phyloP scores from a whole-genome alignment of 2,113 vertebrate species.

The Ovis canadensis region DNA sequence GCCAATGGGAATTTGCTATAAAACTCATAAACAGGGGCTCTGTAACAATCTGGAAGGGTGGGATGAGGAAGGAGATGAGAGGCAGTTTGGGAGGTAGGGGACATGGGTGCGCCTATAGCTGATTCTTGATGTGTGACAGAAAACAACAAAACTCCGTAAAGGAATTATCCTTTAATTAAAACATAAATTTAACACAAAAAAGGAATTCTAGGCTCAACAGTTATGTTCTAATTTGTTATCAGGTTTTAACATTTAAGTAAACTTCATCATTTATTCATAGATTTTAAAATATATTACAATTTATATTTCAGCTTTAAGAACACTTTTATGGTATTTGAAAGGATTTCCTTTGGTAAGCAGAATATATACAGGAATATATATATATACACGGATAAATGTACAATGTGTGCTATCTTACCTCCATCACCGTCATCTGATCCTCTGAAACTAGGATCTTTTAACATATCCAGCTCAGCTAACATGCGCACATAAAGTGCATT shows the following conservation, averaged over 20 bases:
- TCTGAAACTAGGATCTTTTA: conserved; percentile 97
- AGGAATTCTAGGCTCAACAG: neutral
- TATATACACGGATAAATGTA: rapidly evolving
- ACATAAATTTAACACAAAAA: neutral
- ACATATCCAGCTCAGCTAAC: conserved; percentile 98
- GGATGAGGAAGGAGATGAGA: neutral
- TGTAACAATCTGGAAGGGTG: neutral
- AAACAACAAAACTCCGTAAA: neutral
- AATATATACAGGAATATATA: neutral
- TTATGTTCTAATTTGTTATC: neutral
- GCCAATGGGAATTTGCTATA: neutral
- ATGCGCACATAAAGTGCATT: conserved; percentile 95
- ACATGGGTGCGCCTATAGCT: neutral
- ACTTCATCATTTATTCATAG: neutral
- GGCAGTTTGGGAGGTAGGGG: neutral
- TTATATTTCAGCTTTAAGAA: conserved; percentile 2
- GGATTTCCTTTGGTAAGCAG: neutral
- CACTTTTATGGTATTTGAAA: neutral
- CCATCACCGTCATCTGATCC: conserved; percentile 96
- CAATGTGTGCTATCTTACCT: conserved; percentile 75
- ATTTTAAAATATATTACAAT: neutral
- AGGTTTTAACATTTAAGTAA: conserved; percentile 13
- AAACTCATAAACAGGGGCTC: neutral
- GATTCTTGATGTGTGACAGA: neutral
- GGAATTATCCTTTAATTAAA: neutral